Conservation (phyloP, 2,888 invertebrate species). For the Lepidonotus clava region DNA sequence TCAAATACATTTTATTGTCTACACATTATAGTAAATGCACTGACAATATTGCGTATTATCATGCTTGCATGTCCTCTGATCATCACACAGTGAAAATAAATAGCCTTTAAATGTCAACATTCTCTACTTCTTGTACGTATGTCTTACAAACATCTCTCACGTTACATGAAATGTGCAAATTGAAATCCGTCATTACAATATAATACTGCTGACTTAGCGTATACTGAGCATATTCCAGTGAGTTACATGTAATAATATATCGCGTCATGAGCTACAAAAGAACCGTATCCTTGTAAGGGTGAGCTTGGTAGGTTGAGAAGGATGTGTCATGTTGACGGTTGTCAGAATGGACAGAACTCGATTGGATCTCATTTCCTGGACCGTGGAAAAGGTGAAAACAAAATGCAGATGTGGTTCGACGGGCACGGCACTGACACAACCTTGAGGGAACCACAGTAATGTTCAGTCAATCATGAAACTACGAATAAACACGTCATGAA, state of each 20-base stretch:
- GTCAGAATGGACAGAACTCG: not conserved
- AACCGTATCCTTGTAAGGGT: not conserved
- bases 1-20: constrained; percentile 32
- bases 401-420: too few relatives aligned
- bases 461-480: too few relatives aligned
- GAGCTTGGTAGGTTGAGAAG: not conserved
- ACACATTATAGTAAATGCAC: constrained; percentile 34
- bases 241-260: not conserved
- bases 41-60: constrained; percentile 18
- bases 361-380: not conserved
- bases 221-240: constrained; percentile 47
- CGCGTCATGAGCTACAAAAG: constrained; percentile 38
- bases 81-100: constrained; percentile 23
- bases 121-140: not conserved
- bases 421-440: too few relatives aligned
- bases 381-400: not conserved
- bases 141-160: constrained; percentile 9
- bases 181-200: constrained; percentile 35
- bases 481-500: too few relatives aligned
- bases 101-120: not conserved
- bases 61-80: not conserved
- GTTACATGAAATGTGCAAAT: constrained; percentile 10
- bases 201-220: constrained; percentile 41
- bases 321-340: not conserved
- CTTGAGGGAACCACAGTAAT: too few relatives aligned